Percentiles rank a stretch among this genome's conserved stretches.
These are phyloP conservation scores for Babyrousa celebensis DNA, from an alignment of 2,797 vertebrate genomes.

Conservation along the genomic window DNA sequence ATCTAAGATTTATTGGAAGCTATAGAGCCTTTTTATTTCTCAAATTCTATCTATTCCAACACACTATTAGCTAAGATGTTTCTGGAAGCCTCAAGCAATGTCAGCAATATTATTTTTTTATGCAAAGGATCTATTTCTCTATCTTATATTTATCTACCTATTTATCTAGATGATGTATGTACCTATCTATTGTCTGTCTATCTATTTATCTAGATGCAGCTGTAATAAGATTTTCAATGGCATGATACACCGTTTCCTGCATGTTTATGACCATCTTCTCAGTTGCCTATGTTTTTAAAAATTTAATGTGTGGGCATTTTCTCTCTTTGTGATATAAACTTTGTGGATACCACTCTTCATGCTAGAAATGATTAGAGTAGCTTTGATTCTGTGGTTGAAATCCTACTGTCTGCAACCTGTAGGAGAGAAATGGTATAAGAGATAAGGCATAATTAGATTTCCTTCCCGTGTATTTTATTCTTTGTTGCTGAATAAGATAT, in stretches of 20 bases:
- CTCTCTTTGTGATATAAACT: constrained; percentile 52
- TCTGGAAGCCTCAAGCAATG: background rate
- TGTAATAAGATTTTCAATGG: background rate
- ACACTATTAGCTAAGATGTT: background rate
- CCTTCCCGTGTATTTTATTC: constrained; percentile 53
- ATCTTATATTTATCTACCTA: too few species aligned
- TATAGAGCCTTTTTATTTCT: background rate
- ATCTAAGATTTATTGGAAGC: constrained; percentile 18
- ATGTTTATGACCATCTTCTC: background rate
- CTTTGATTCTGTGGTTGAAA: constrained; percentile 67
- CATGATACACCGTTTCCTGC: background rate
- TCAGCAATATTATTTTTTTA: background rate
- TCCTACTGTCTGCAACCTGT: constrained; percentile 52
- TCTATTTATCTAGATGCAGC: background rate
- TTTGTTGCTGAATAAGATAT: constrained; percentile 74
- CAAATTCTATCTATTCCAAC: background rate
- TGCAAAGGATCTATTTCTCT: background rate
- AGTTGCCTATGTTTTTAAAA: background rate
- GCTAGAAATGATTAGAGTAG: constrained; percentile 56
- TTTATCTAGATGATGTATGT: background rate
- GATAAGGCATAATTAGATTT: constrained; percentile 82
- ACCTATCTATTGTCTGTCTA: too few species aligned
- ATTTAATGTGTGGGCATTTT: constrained; percentile 13
- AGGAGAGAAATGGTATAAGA: constrained; percentile 48
- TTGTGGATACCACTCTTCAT: constrained; percentile 30